phyloP scores from a whole-genome alignment of 2,797 vertebrate species.

The Cichlasoma orientale region DNA sequence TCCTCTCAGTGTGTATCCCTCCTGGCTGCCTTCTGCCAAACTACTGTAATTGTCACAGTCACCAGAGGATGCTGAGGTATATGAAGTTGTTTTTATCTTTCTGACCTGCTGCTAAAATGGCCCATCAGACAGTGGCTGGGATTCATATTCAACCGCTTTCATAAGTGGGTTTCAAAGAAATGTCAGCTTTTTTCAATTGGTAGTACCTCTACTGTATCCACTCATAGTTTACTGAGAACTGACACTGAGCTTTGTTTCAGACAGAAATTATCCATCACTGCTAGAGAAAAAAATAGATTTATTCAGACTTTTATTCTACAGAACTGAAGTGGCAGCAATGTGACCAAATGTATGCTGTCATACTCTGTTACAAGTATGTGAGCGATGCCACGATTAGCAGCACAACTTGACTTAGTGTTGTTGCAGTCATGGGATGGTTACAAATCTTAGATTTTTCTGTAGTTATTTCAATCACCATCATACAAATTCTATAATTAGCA shows the following conservation, averaged over 20 bases:
- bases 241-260: slow-evolving; percentile 13
- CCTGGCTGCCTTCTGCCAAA: slow-evolving; percentile 55
- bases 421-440: background rate
- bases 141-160: slow-evolving; percentile 30
- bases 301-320: background rate
- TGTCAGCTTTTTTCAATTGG: slow-evolving; percentile 3
- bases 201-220: background rate
- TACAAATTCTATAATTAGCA: background rate
- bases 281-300: slow-evolving; percentile 11
- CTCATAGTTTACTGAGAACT: slow-evolving; percentile 25
- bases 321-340: background rate
- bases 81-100: slow-evolving; percentile 58
- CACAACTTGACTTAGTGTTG: background rate
- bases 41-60: slow-evolving; percentile 55
- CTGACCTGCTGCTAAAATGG: slow-evolving; percentile 48
- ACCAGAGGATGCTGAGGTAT: slow-evolving; percentile 42
- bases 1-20: slow-evolving; percentile 21
- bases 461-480: slow-evolving; percentile 1
- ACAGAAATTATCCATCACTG: slow-evolving; percentile 18
- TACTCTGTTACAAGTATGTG: background rate
- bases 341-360: background rate
- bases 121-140: slow-evolving; percentile 14
- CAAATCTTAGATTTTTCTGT: background rate
- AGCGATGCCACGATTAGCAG: slow-evolving; percentile 3
- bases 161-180: slow-evolving; percentile 30